Conservation (phyloP, 2,888 invertebrate species). For the Tachina fera region DNA sequence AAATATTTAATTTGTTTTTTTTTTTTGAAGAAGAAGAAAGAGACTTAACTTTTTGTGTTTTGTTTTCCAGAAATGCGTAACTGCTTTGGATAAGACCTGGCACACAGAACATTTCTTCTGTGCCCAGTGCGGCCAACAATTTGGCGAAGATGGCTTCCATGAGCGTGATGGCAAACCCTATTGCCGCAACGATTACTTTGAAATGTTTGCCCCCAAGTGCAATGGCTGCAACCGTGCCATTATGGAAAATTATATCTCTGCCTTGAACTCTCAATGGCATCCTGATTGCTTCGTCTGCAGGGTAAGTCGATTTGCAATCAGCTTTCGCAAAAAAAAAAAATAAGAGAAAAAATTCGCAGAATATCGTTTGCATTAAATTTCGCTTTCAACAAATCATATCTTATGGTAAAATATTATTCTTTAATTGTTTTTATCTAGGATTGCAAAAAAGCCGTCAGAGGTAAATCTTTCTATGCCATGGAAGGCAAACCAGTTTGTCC, state of each 20-base stretch:
- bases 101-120: slow-evolving; percentile 99
- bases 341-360: not conserved
- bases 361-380: not conserved
- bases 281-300: slow-evolving; percentile 99
- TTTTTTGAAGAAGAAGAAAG: not conserved
- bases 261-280: slow-evolving; percentile 98
- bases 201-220: slow-evolving; percentile 99
- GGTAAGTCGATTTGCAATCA: slow-evolving; percentile 87
- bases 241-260: slow-evolving; percentile 99
- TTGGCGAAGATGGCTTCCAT: slow-evolving; percentile 99
- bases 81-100: slow-evolving; percentile 98
- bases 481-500: slow-evolving; percentile 98
- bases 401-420: slow-evolving; percentile 31
- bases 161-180: slow-evolving; percentile 98
- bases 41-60: slow-evolving; percentile 54
- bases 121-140: slow-evolving; percentile 97
- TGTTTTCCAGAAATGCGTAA: slow-evolving; percentile 96
- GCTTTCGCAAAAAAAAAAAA: not conserved
- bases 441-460: slow-evolving; percentile 95
- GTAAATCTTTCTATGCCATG: slow-evolving; percentile 98
- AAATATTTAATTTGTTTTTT: not conserved
- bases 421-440: slow-evolving; percentile 86
- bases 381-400: not conserved
- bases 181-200: slow-evolving; percentile 97
- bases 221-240: slow-evolving; percentile 97